Evolutionary conservation across 2,888 invertebrate genomes (phyloP).

Genomic region (Adelognathus sp.): DNA sequence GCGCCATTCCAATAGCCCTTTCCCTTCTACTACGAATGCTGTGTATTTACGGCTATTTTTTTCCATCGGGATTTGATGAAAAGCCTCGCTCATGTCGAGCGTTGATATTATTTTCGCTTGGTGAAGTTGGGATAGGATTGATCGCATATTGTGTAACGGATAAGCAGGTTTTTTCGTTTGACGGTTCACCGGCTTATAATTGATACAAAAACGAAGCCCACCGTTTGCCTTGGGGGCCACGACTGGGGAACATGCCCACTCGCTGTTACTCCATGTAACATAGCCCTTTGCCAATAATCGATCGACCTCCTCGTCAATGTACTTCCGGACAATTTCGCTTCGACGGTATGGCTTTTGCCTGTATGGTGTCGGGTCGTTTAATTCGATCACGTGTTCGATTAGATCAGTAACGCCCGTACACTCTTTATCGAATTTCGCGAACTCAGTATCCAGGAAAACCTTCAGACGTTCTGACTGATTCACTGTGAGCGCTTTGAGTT

Average conservation of each 20-base stretch:
- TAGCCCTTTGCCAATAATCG: conserved; percentile 32
- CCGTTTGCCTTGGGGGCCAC: conserved; percentile 42
- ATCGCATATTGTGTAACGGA: conserved; percentile 40
- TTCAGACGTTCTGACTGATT: conserved; percentile 1
- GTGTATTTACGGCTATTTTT: conserved; percentile 33
- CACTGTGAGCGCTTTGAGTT: conserved; percentile 20
- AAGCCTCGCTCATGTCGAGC: conserved; percentile 48
- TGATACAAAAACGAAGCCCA: conserved; percentile 24
- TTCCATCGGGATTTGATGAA: conserved; percentile 50
- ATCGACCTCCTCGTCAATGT: conserved; percentile 43
- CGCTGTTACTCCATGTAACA: conserved; percentile 48
- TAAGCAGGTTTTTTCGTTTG: background rate
- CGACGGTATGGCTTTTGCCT: conserved; percentile 44
- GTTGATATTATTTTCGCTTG: conserved; percentile 50
- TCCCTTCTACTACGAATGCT: conserved; percentile 43
- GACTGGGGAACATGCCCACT: conserved; percentile 52
- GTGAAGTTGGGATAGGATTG: conserved; percentile 42
- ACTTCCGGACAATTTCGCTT: conserved; percentile 46
- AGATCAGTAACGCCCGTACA: conserved; percentile 42
- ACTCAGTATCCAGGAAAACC: conserved; percentile 43
- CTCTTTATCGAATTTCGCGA: conserved; percentile 36
- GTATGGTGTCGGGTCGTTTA: conserved; percentile 40
- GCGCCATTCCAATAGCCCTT: conserved; percentile 24
- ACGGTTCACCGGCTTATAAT: background rate
- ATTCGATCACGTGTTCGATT: conserved; percentile 49